Base-by-base conservation (phyloP, 2,888 invertebrate genomes). In the Heliconius ethilla region DNA sequence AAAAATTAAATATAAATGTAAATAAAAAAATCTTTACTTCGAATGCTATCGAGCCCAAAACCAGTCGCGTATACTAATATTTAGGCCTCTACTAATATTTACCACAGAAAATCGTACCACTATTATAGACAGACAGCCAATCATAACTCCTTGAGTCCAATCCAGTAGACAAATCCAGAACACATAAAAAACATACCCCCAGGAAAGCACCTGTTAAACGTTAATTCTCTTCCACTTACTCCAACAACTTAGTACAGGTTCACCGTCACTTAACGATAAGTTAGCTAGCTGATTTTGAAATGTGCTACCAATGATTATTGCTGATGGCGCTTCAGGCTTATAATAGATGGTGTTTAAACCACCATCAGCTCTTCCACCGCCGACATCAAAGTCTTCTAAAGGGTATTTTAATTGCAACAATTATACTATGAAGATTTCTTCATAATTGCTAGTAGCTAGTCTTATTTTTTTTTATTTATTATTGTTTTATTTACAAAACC, bases 281-380 rank as follows among this genome's bases (percentile, higher is more conserved):
- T 70, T 65, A 74, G 67, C 76, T 65, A 74, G 67, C 76, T 78
- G 80, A 80, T 78, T 78, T 80, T 80, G 80, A 80, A 70, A 78
- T 69, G 80, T 77, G 62, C 72, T 75, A 75, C 80, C 80, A 80
- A 77, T 78, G 78, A 80, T 80, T 78, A 80, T 67, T 76, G 76
- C 62, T 72, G 78, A 75, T 78, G 70, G 76, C 67, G 78, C 80
- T 80, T 62, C 75, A 40, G 80, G 80, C 75, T 10, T 6, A 62
- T 59, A 78, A 77, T 65, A 65, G 22, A 65, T 22, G 40, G 73
- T 77, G 73, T 62, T 77, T 74, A 78, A 75, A 45, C 63, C 51
- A 70, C 79, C 77, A 72, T 67, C 74, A 67, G 37, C 27, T 40
- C 67, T 40, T 59, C 33, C 33, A n/a, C 59, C 55, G 77, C 67